Conservation (phyloP, 2,888 invertebrate species). For the Diarsia rubi region DNA sequence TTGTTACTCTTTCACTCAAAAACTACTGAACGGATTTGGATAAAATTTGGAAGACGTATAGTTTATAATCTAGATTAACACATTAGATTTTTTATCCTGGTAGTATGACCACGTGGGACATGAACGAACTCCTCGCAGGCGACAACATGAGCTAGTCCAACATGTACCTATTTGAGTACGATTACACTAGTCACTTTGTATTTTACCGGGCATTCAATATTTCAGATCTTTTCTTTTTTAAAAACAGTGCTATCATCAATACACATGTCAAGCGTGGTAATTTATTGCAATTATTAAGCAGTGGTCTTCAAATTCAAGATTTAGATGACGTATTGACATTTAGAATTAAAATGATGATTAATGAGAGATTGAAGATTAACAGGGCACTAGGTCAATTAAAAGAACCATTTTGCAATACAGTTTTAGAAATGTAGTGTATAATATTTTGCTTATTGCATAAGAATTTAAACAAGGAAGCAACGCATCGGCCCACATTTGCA, state of each 20-base stretch:
- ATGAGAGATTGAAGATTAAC: background rate
- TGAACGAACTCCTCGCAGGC: too few species aligned
- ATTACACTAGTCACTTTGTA: background rate
- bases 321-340: background rate
- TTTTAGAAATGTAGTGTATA: background rate
- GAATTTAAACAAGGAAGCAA: background rate
- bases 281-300: background rate
- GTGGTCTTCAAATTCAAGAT: background rate
- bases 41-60: too few species aligned
- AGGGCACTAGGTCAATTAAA: slow-evolving; percentile 1
- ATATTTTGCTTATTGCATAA: slow-evolving; percentile 24
- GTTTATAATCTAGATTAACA: too few species aligned
- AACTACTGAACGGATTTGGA: too few species aligned
- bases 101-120: too few species aligned
- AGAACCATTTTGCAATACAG: background rate
- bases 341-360: background rate
- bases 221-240: background rate
- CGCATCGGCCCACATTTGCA: slow-evolving; percentile 12
- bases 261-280: background rate
- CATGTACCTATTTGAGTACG: background rate
- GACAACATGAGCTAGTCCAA: background rate
- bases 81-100: too few species aligned
- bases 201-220: background rate
- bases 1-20: too few species aligned
- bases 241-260: background rate